Evolutionary conservation across 2,797 vertebrate species (phyloP).

Genomic region (Sebastolobus alascanus): DNA sequence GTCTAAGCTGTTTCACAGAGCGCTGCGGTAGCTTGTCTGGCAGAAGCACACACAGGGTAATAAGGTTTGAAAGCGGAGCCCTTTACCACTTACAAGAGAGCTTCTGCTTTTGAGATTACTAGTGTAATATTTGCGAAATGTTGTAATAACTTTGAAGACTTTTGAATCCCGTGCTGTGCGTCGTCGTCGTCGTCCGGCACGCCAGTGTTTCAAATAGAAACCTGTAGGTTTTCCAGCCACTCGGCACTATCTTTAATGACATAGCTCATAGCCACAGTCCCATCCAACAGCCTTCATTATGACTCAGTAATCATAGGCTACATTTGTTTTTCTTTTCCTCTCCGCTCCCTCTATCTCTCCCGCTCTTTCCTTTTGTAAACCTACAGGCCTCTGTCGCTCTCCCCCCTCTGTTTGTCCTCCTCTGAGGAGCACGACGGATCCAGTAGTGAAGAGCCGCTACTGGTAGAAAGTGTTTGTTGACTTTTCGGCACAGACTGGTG

Average conservation of each 20-base stretch:
- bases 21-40: slow-evolving; percentile 47
- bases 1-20: slow-evolving; percentile 72
- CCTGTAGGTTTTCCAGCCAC: slow-evolving; percentile 66
- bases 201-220: slow-evolving; percentile 68
- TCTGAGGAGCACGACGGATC: slow-evolving; percentile 56
- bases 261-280: slow-evolving; percentile 73
- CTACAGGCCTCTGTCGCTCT: slow-evolving; percentile 45
- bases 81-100: slow-evolving; percentile 18
- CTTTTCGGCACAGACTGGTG: slow-evolving; percentile 77
- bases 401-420: slow-evolving; percentile 49
- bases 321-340: slow-evolving; percentile 75
- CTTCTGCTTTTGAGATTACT: slow-evolving; percentile 42
- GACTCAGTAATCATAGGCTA: slow-evolving; percentile 81
- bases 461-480: slow-evolving; percentile 83
- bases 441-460: slow-evolving; percentile 69
- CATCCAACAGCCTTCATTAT: slow-evolving; percentile 75
- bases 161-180: slow-evolving; percentile 24
- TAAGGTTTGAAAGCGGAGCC: slow-evolving; percentile 40
- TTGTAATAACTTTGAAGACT: slow-evolving; percentile 29
- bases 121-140: slow-evolving; percentile 45
- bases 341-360: slow-evolving; percentile 42
- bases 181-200: slow-evolving; percentile 47
- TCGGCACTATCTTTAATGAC: slow-evolving; percentile 74
- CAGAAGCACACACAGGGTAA: slow-evolving; percentile 57
- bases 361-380: slow-evolving; percentile 46